Evolutionary conservation across 1,140 invertebrate species (phyloP), one percentile per base, ranked within the genome.

Genomic region (Caerostris darwini): DNA sequence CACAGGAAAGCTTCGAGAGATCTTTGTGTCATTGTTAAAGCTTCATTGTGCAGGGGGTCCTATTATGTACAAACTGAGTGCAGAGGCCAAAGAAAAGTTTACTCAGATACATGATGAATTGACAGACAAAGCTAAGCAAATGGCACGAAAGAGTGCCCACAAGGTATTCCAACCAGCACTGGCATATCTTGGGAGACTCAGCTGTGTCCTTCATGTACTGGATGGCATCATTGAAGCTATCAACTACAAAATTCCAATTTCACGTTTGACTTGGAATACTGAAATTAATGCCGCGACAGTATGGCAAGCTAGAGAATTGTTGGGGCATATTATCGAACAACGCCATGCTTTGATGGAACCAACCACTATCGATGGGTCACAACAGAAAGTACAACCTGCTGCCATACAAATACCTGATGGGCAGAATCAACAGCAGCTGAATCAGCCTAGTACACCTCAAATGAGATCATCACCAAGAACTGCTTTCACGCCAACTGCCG

Each of bases 181-280:
- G 19, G 87, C 93, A 7, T 94, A 94, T 54, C 81, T 94, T 34
- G 82, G 82, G 19, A 10, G 94, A 34, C 69, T 94, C 12, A 81
- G 56, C 19, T 92, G 82, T 10, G 56, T 92, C 67, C 64, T 94
- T 3, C 94, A 94, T 82, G 94, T 94, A 14, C 58, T 94, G 57
- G 94, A 94, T 12, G 90, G 90, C 56, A 64, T 93, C 8, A 77
- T 94, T 5, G 94, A 94, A 14, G 64, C 94, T n/a, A 83, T 94
- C 4, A 94, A 93, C 59, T 94, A 86, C 53, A 86, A 93, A 53
- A 50, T 92, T 19, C 87, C 91, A 6, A 14, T 94, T 12, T 61
- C 82, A 19, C 71, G 17, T 61, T 56, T 93, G 10, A 93, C 94
- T 3, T 94, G 94, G 94, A 94, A 85, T 67, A 90, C 85, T n/a